A percentile compares a stretch with the other conserved stretches of the same genome.
phyloP scores from a whole-genome alignment of 2,888 invertebrate species.

The Zaprionus obscuricornis region DNA sequence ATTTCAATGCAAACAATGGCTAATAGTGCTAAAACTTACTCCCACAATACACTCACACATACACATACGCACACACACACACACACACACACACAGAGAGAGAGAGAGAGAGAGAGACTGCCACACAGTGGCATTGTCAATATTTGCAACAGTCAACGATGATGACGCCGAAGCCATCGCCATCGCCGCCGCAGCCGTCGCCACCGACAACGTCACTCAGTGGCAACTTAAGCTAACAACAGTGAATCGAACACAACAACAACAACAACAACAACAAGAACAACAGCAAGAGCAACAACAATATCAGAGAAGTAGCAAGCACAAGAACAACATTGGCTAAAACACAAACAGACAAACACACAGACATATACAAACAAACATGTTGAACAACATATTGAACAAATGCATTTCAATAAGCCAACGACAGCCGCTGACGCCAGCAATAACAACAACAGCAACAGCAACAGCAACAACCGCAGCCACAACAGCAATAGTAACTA shows the following conservation, averaged over 20 bases:
- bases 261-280: constrained; percentile 3
- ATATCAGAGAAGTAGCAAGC: background rate
- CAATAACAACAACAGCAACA: constrained; percentile 27
- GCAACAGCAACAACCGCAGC: constrained; percentile 28
- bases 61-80: constrained; percentile 17
- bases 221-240: constrained; percentile 69
- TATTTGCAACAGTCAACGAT: constrained; percentile 72
- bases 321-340: constrained; percentile 55
- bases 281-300: constrained; percentile 11
- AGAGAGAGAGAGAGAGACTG: constrained; percentile 16
- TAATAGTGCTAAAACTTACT: constrained; percentile 76
- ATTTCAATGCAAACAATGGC: constrained; percentile 73
- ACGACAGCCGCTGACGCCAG: constrained; percentile 59
- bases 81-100: constrained; percentile 12
- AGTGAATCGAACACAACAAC: constrained; percentile 41
- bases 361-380: constrained; percentile 49
- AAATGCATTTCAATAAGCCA: constrained; percentile 76
- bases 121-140: constrained; percentile 62
- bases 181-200: constrained; percentile 30
- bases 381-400: constrained; percentile 75
- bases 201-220: constrained; percentile 59
- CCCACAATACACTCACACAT: constrained; percentile 46
- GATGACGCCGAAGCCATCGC: constrained; percentile 32
- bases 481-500: constrained; percentile 23
- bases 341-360: constrained; percentile 13